Base-by-base conservation (phyloP, 1,140 invertebrate species). In the Melitaea cinxia region DNA sequence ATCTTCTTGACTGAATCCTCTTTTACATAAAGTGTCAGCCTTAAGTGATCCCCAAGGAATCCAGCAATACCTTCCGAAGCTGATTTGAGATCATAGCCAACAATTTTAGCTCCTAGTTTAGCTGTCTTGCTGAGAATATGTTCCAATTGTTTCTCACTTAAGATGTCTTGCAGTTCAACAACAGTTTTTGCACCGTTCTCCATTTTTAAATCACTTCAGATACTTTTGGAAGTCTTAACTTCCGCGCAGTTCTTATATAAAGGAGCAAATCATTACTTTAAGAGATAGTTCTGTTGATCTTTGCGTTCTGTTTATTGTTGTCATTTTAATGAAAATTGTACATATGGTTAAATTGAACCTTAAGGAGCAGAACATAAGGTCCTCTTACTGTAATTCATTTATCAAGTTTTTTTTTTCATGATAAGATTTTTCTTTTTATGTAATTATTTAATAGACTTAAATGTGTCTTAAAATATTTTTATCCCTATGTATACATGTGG, bases 1-100 rank as follows among this genome's bases (percentile, higher is more conserved):
- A 89, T 49, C 15, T 70, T 69, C 49, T 55, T 66, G 5, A 64
- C 33, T 0, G 23, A 19, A 4, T 68, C 45, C 1, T 69, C 39
- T 26, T 60, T 58, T 3, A 88, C 72, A n/a, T 70, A 37, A 0
- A 89, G 47, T 0, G 53, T 65, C 4, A 80, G 52, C n/a, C 72
- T 73, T 2, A 77, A 72, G 35, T 89, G 85, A 23, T 88, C 85
- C 1, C 78, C 84, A 0, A 89, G 68, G 61, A 85, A 88, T 3
- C 85, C 87, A 0, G 77, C 56, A 0, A 88, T 23, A 0, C 85
- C 87, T 1, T 77, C 60, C 0, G 58, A 23, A 0, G 80, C 78
- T 2, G 76, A 75, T 12, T 60, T 72, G 4, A 83, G 21, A 2
- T 80, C 70, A 4, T 63, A 58, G 1, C 66, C 61, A 5, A 75